Conservation (phyloP, 2,888 invertebrate genomes). For the Noctua pronuba region DNA sequence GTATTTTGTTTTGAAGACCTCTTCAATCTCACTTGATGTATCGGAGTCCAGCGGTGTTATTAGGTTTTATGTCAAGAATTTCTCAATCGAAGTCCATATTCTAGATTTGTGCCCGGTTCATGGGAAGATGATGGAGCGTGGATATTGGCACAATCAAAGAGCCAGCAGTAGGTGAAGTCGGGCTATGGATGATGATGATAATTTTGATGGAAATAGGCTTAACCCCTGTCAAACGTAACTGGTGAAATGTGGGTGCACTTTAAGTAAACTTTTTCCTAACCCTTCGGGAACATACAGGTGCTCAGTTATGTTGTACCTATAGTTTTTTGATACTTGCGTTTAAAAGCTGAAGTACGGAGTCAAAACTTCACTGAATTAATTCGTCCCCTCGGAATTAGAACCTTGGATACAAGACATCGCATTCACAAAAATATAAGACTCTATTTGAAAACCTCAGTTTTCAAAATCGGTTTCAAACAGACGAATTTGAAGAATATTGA, state of each 20-base stretch:
- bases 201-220: neutral
- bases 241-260: neutral
- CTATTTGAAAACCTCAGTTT: neutral
- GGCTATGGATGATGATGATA: neutral
- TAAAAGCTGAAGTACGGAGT: neutral
- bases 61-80: neutral
- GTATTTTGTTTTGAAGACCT: neutral
- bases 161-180: neutral
- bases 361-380: neutral
- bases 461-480: neutral
- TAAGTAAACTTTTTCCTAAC: neutral
- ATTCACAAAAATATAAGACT: neutral
- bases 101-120: neutral
- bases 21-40: neutral
- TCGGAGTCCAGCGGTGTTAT: neutral
- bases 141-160: neutral
- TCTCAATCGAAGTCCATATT: neutral
- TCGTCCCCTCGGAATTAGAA: neutral
- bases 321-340: neutral
- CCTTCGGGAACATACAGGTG: neutral
- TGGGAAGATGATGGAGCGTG: neutral
- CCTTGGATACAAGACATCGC: neutral
- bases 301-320: neutral
- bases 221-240: neutral
- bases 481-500: conserved; percentile 45